Conservation (phyloP, 2,888 invertebrate species). For the Epirrhoe tristata region DNA sequence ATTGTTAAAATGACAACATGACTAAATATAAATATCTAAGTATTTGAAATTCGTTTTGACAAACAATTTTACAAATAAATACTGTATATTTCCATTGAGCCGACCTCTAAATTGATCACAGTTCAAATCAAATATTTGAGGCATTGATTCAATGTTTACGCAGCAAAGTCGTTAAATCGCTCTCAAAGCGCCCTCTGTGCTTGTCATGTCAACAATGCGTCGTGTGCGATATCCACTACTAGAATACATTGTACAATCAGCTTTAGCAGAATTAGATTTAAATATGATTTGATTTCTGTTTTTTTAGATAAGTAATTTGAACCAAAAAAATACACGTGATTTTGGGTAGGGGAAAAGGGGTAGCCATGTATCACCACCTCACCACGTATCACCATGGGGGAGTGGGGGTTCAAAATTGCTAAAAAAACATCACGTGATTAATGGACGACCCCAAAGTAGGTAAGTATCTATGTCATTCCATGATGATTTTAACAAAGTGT, state of each 20-base stretch:
- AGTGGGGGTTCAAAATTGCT: no score
- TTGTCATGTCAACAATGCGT: slow-evolving; percentile 44
- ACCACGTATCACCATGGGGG: no score
- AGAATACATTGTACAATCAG: not conserved
- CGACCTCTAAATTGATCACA: slow-evolving; percentile 18
- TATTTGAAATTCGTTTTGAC: not conserved
- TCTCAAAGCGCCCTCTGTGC: slow-evolving; percentile 45
- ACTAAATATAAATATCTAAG: no score
- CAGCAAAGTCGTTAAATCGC: slow-evolving; percentile 33
- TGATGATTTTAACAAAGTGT: no score
- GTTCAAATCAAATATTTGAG: slow-evolving; percentile 36
- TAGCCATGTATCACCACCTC: no score
- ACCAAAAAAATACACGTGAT: no score
- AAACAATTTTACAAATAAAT: slow-evolving; percentile 11
- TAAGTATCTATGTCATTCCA: no score
- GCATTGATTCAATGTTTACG: slow-evolving; percentile 31
- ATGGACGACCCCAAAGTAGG: no score
- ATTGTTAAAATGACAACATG: no score
- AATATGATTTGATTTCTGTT: not conserved
- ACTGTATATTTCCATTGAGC: slow-evolving; percentile 7
- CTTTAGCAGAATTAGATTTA: not conserved
- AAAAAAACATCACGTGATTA: no score
- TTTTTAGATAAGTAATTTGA: not conserved
- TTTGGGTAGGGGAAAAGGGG: no score
- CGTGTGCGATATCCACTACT: slow-evolving; percentile 35